Evolutionary conservation across 2,888 invertebrate genomes (phyloP), one percentile per base, ranked within the genome.

Genomic region (Campopleginae sp.): DNA sequence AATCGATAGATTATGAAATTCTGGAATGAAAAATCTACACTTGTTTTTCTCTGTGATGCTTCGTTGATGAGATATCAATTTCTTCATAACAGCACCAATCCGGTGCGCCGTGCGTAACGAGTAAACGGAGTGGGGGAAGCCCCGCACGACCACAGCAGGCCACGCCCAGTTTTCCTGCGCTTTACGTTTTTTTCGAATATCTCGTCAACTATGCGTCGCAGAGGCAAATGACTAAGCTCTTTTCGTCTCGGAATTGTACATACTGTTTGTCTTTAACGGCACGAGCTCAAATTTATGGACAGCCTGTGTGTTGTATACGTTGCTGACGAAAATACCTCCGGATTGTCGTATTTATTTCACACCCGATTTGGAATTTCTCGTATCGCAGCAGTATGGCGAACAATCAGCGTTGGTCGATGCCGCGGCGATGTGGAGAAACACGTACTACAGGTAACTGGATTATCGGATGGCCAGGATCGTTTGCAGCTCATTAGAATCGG

Each of bases 391-490:
- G n/a, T n/a, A n/a, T n/a, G n/a, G n/a, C 42, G 70, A 46, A 78
- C 68, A 68, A 68, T 77, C 77, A 76, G 63, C 75, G 31, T 48
- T 74, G 27, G 46, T 33, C 33, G 27, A 65, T 63, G 10, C 17
- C 27, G 23, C 27, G 23, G 33, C 54, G 33, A 38, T 72, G 74
- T 44, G 74, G 27, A n/a, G 46, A 70, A 46, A 46, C 33, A 71
- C 33, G 33, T 58, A 58, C 58, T 58, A 58, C 58, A 5, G 7
- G 51, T 42, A 42, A 54, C 79, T 71, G 80, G 74, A 82, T 76
- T 58, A 76, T 44, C 54, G 63, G 78, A 70, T 74, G 79, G 81
- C 80, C 72, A 74, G 78, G 77, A 76, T 68, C 54, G 77, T 44
- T 63, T 27, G 68, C 38, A 19, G 17, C 23, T 78, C 66, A 44